Conservation (phyloP, 64 coral and sea anemone species). For the Actinia tenebrosa region DNA sequence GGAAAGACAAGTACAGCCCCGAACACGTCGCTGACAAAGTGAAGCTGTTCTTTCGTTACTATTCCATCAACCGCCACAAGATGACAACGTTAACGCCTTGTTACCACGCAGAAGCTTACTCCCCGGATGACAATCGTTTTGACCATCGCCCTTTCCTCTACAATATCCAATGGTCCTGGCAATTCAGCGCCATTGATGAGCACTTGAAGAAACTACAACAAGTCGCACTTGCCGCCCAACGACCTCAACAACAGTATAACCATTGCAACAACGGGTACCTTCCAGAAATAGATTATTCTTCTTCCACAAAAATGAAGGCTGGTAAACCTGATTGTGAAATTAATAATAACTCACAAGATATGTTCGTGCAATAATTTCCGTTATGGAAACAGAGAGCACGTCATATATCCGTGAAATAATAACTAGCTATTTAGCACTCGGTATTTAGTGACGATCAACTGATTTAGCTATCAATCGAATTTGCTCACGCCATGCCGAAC, state of each 20-base stretch:
- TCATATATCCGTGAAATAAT: too few species aligned
- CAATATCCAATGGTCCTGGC: conserved; percentile 83
- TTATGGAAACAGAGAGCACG: too few species aligned
- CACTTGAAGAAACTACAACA: conserved; percentile 60
- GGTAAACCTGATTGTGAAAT: too few species aligned
- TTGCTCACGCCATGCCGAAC: too few species aligned
- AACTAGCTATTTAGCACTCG: too few species aligned
- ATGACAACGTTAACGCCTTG: conserved; percentile 92
- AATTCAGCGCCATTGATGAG: conserved; percentile 75
- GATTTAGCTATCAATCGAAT: too few species aligned
- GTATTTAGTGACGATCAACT: too few species aligned
- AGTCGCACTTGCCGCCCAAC: conserved; percentile 20
- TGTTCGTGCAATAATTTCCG: too few species aligned
- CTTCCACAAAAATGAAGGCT: background rate
- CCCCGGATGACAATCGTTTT: conserved; percentile 87
- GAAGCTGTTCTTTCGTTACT: conserved; percentile 79
- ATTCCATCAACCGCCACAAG: conserved; percentile 95
- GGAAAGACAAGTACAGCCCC: conserved; percentile 53
- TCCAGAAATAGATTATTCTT: background rate
- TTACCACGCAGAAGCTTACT: conserved; percentile 91
- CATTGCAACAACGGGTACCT: conserved; percentile 18
- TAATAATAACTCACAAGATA: too few species aligned
- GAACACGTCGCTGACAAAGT: conserved; percentile 74
- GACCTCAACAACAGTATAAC: conserved; percentile 40
- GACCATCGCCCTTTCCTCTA: conserved; percentile 81